Evolutionary conservation across 2,888 invertebrate genomes (phyloP), one percentile per base, ranked within the genome.

Genomic region (Tetranychus truncatus): DNA sequence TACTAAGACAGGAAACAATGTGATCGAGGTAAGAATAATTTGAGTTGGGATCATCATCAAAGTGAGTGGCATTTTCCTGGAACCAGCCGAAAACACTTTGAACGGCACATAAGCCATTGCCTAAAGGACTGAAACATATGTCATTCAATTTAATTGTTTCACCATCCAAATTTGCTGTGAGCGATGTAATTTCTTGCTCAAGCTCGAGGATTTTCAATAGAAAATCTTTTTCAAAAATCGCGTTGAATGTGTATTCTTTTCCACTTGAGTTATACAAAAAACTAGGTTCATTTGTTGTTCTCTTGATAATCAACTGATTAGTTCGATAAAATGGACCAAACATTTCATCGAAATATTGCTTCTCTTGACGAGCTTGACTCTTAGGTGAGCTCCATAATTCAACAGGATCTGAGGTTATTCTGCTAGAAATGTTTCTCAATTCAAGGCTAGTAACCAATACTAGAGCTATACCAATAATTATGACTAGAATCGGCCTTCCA

Each of bases 311-410:
- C 80, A 96, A 84, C 86, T 94, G 94, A 83, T 95, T 94, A 11
- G 90, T 91, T 77, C 95, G 86, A 83, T 92, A 95, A 84, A 95
- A 95, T 0, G 95, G 95, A 80, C 91, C 81, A 83, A 99, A 99
- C 80, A 93, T 89, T 1, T 88, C 87, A 83, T 99, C 95, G 82
- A 91, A 99, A 84, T 89, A 95, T 76, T 91, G 88, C 76, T 90
- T 88, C 83, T 99, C 95, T n/a, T 89, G 80, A 0, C 97, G 87
- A 0, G 95, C 91, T 71, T 90, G 86, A 0, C 94, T 94, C 75
- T 85, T 84, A 0, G 95, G 91, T 0, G 95, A 88, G 0, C 97
- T 95, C 99, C 99, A 99, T 77, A 99, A 85, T 82, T 97, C 90
- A 0, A 97, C 95, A 0, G 97, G 73, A 73, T 73, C 72, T 15